phyloP scores from a whole-genome alignment of 2,888 invertebrate genomes.

The Drosophila mettleri region DNA sequence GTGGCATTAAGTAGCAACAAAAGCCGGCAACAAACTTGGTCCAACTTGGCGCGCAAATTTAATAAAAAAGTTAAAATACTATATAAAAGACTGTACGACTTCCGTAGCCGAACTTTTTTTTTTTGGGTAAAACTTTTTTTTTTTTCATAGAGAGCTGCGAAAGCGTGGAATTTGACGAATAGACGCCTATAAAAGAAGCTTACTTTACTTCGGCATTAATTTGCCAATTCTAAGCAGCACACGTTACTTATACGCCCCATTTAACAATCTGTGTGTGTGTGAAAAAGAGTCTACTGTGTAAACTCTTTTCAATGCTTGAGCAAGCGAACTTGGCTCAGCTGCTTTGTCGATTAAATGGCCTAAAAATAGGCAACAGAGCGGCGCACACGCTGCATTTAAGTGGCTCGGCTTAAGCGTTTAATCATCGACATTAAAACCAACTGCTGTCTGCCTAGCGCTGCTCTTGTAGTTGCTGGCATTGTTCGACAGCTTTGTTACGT shows the following conservation, averaged over 20 bases:
- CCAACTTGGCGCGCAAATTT: slow-evolving; percentile 54
- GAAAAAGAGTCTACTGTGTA: no score
- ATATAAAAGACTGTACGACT: slow-evolving; percentile 46
- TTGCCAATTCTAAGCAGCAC: slow-evolving; percentile 56
- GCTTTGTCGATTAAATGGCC: slow-evolving; percentile 65
- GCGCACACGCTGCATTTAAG: slow-evolving; percentile 57
- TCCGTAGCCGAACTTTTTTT: slow-evolving; percentile 48
- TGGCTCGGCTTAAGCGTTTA: slow-evolving; percentile 59
- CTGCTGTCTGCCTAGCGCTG: slow-evolving; percentile 48
- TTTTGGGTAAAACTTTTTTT: slow-evolving; percentile 37
- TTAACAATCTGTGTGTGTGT: slow-evolving; percentile 53
- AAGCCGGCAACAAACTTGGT: slow-evolving; percentile 50
- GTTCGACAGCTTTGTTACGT: slow-evolving; percentile 21
- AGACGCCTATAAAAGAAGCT: slow-evolving; percentile 13
- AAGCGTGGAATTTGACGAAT: slow-evolving; percentile 25
- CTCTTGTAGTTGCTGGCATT: slow-evolving; percentile 33
- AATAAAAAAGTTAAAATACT: slow-evolving; percentile 66
- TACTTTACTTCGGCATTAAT: slow-evolving; percentile 56
- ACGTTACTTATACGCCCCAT: slow-evolving; percentile 72
- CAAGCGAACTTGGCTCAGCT: slow-evolving; percentile 21
- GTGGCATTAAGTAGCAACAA: slow-evolving; percentile 55
- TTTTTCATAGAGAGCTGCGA: slow-evolving; percentile 14
- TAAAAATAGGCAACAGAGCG: slow-evolving; percentile 67
- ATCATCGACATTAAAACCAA: slow-evolving; percentile 72
- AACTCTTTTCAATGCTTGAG: slow-evolving; percentile 50